Percentiles rank a stretch among this genome's conserved stretches.
phyloP scores from a whole-genome alignment of 2,113 vertebrate genomes.

The Hiodon alosoides region DNA sequence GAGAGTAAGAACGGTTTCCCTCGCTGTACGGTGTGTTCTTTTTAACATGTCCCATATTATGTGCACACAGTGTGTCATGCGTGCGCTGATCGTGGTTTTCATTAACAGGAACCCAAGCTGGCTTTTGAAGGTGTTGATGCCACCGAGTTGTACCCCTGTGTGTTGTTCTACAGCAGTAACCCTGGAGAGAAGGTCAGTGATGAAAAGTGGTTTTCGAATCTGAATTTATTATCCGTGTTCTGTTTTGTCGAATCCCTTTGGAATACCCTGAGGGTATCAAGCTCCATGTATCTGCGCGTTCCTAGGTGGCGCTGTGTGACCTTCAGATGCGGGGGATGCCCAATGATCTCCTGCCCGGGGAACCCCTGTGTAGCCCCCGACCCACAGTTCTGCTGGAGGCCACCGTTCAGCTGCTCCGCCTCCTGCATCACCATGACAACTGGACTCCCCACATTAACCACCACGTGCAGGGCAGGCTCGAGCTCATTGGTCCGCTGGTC shows the following conservation, averaged over 20 bases:
- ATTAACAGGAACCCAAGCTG: constrained; percentile 64
- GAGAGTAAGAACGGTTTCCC: background rate
- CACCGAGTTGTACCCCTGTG: constrained; percentile 67
- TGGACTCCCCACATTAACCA: constrained; percentile 64
- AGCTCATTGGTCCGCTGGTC: constrained; percentile 61
- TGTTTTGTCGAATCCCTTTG: no score
- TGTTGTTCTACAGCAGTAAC: constrained; percentile 74
- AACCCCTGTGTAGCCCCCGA: constrained; percentile 67
- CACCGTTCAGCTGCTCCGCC: constrained; percentile 60
- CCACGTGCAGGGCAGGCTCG: constrained; percentile 58
- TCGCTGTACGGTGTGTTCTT: background rate
- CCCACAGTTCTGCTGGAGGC: constrained; percentile 64
- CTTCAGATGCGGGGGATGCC: constrained; percentile 72
- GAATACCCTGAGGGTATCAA: no score
- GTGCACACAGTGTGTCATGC: background rate
- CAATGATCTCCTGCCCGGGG: constrained; percentile 64
- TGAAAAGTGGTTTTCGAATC: background rate
- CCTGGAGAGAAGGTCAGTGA: constrained; percentile 67
- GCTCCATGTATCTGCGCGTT: background rate
- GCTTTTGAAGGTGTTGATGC: constrained; percentile 70
- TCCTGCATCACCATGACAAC: constrained; percentile 57
- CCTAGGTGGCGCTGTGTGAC: constrained; percentile 64
- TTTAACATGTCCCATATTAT: background rate
- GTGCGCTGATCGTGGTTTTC: constrained; percentile 13
- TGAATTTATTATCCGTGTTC: background rate